These are phyloP conservation scores for Diabrotica balteata DNA, from an alignment of 2,888 invertebrate genomes.

Conservation along the genomic window DNA sequence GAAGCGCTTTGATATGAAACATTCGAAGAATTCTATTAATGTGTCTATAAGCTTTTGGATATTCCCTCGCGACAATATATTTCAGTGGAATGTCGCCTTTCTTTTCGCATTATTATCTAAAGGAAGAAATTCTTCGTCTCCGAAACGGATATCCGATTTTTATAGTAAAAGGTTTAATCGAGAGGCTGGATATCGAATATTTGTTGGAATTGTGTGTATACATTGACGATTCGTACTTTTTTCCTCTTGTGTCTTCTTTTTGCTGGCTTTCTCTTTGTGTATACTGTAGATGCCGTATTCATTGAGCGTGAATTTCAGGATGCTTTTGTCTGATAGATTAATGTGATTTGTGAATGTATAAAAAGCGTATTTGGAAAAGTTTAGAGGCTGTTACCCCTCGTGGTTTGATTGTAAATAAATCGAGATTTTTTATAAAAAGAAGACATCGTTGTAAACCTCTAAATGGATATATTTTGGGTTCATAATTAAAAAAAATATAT, in stretches of 20 bases:
- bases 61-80: slow-evolving; percentile 27
- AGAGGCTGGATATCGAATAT: slow-evolving; percentile 27
- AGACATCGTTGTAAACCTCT: too few species aligned
- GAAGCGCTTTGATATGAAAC: slow-evolving; percentile 14
- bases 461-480: too few species aligned
- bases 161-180: slow-evolving; percentile 30
- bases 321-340: slow-evolving; percentile 12
- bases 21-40: slow-evolving; percentile 30
- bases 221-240: slow-evolving; percentile 9
- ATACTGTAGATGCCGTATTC: slow-evolving; percentile 5
- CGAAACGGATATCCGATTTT: slow-evolving; percentile 27
- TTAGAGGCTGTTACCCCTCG: too few species aligned
- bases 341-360: slow-evolving; percentile 1
- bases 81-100: slow-evolving; percentile 27
- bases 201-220: slow-evolving; percentile 23
- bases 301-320: slow-evolving; percentile 16
- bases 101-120: slow-evolving; percentile 28
- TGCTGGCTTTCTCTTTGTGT: background rate
- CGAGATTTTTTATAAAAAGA: too few species aligned
- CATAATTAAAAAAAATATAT: too few species aligned
- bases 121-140: slow-evolving; percentile 28
- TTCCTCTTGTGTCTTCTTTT: background rate
- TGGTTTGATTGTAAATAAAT: too few species aligned
- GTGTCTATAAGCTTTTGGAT: slow-evolving; percentile 24
- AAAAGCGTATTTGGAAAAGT: too few species aligned